Percentiles rank a stretch among this genome's conserved stretches.
Conservation (phyloP, 1,140 invertebrate genomes). For the Eurosta solidaginis region DNA sequence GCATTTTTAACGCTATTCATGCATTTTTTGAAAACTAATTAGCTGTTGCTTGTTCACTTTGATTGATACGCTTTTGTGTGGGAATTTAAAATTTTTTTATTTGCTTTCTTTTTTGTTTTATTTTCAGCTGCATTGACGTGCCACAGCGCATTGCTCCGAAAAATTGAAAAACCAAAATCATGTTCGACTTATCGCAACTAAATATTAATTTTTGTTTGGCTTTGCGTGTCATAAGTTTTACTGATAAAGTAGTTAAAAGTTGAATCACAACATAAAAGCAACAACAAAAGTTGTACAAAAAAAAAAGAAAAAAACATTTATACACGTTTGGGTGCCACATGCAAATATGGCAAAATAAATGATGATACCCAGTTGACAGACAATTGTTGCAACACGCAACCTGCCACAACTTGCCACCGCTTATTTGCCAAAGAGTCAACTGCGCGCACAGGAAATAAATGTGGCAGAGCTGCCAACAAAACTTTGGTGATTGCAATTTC, state of each 20-base stretch:
- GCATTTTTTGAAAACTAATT: not conserved
- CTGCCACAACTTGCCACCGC: not conserved
- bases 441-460: not conserved
- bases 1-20: not conserved
- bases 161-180: constrained; percentile 22
- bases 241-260: not conserved
- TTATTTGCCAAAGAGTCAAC: not conserved
- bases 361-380: constrained; percentile 27
- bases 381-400: constrained; percentile 15
- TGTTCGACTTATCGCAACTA: not conserved
- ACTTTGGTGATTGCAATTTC: too few relatives aligned
- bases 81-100: not conserved
- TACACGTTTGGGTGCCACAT: not conserved
- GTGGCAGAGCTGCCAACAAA: not conserved
- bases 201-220: not conserved
- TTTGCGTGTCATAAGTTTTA: not conserved
- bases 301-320: not conserved
- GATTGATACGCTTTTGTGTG: not conserved
- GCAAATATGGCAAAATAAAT: constrained; percentile 16
- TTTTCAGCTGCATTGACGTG: not conserved
- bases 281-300: too few relatives aligned
- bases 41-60: not conserved
- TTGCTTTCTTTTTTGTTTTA: not conserved
- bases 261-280: not conserved
- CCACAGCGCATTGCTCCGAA: not conserved